phyloP scores from a whole-genome alignment of 2,888 invertebrate genomes.

The Diaprepes abbreviatus region DNA sequence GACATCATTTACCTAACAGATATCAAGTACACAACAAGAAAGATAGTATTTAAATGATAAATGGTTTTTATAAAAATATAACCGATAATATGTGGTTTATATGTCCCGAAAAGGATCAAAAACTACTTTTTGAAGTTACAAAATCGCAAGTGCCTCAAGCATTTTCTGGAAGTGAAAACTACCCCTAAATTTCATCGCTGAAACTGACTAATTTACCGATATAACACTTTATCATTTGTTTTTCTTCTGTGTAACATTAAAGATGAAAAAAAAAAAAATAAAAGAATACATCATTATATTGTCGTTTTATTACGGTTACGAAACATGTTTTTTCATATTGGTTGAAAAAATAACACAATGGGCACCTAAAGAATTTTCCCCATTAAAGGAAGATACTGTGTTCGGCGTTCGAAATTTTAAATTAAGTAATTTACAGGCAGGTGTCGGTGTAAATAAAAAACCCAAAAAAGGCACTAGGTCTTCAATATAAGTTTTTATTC shows the following conservation, averaged over 20 bases:
- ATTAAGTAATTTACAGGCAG: conserved; percentile 56
- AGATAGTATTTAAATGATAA: conserved; percentile 6
- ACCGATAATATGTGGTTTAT: too few relatives aligned
- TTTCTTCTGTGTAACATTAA: neutral
- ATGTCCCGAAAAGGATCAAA: too few relatives aligned
- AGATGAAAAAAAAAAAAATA: neutral
- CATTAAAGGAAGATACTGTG: conserved; percentile 44
- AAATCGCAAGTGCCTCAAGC: too few relatives aligned
- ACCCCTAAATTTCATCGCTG: too few relatives aligned
- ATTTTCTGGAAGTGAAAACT: too few relatives aligned
- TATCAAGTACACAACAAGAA: neutral
- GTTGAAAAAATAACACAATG: conserved; percentile 14
- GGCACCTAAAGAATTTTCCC: conserved; percentile 27
- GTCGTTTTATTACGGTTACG: neutral
- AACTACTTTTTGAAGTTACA: too few relatives aligned
- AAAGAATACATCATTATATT: conserved; percentile 20
- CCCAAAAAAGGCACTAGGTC: conserved; percentile 50
- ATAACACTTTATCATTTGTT: too few relatives aligned
- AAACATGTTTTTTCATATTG: neutral
- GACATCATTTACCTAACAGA: conserved; percentile 22
- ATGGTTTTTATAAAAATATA: too few relatives aligned
- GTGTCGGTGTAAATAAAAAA: conserved; percentile 52
- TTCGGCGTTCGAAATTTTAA: conserved; percentile 52
- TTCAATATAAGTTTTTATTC: conserved; percentile 52
- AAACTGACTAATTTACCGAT: too few relatives aligned